Base-by-base conservation (phyloP, 2,888 invertebrate genomes). In the Hesperia comma region DNA sequence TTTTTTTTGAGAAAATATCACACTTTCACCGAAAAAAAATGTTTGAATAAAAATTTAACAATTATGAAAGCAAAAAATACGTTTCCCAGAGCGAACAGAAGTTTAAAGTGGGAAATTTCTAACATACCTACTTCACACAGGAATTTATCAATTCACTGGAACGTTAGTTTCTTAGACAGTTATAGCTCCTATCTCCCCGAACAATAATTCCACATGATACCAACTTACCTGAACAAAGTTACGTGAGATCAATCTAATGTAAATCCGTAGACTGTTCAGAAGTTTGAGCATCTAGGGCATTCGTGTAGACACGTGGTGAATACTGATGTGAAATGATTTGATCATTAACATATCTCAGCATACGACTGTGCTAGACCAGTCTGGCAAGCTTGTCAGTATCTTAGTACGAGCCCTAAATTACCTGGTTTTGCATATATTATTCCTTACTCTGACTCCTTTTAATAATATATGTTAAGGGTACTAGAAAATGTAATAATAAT, bases 181-280 rank as follows among this genome's bases (percentile, higher is more conserved):
- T 60, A 60, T 61, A 53, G 61, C 40, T 51, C 15, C 41, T 41
- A 37, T 33, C 63, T 64, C 57, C 63, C 63, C 32, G 51, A 64
- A 53, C 57, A 51, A 56, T 54, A 66, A 66, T 66, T 64, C 53
- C 58, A 41, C 63, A 51, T 57, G 63, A 63, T 63, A 21, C 63
- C 26, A 49, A 57, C 33, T 64, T 43, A 64, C 64, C 58, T 64
- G 64, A 41, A 41, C 63, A 57, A 63, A 63, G 56, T 63, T 63
- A 37, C 43, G 15, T n/a, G 63, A 56, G 63, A 63, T 63, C 63
- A 57, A 63, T 63, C 63, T 57, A 49, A 63, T 63, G 63, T 57
- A 63, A 63, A 56, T 63, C 63, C 63, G 63, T 40, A 40, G 49
- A 51, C 57, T 37, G 63, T 58, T 58, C 58, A 21, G 40, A 49